Evolutionary conservation across 2,888 invertebrate genomes (phyloP).

Genomic region (Philopedon plagiatum): DNA sequence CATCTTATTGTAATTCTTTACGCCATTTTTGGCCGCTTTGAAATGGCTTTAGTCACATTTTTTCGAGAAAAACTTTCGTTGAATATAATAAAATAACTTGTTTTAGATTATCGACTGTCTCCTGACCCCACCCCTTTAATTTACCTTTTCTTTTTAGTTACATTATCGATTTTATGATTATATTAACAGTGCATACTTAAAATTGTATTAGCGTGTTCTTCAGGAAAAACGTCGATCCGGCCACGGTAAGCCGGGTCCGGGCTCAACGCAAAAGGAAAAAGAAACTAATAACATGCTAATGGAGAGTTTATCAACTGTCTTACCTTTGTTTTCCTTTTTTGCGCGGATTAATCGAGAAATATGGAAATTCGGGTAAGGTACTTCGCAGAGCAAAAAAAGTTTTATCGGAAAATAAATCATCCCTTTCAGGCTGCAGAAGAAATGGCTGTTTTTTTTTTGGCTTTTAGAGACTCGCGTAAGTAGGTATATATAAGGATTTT

Average conservation of each 20-base stretch:
- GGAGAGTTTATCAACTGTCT: constrained; percentile 48
- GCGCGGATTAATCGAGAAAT: constrained; percentile 13
- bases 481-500: too few relatives aligned
- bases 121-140: too few relatives aligned
- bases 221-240: constrained; percentile 43
- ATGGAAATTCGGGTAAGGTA: constrained; percentile 1
- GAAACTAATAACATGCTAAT: constrained; percentile 46
- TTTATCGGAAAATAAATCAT: background rate
- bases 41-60: too few relatives aligned
- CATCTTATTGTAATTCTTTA: too few relatives aligned
- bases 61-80: too few relatives aligned
- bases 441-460: too few relatives aligned
- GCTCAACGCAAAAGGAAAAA: constrained; percentile 26
- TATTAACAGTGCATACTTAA: constrained; percentile 48
- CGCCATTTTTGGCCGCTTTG: too few relatives aligned
- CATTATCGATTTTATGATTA: constrained; percentile 50
- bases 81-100: too few relatives aligned
- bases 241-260: constrained; percentile 40
- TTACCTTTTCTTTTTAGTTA: constrained; percentile 8
- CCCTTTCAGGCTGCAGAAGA: too few relatives aligned
- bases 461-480: too few relatives aligned
- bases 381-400: background rate
- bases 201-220: constrained; percentile 50
- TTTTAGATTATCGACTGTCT: too few relatives aligned
- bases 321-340: constrained; percentile 17